phyloP scores from a whole-genome alignment of 2,797 vertebrate species.

The Lepilemur ruficaudatus region DNA sequence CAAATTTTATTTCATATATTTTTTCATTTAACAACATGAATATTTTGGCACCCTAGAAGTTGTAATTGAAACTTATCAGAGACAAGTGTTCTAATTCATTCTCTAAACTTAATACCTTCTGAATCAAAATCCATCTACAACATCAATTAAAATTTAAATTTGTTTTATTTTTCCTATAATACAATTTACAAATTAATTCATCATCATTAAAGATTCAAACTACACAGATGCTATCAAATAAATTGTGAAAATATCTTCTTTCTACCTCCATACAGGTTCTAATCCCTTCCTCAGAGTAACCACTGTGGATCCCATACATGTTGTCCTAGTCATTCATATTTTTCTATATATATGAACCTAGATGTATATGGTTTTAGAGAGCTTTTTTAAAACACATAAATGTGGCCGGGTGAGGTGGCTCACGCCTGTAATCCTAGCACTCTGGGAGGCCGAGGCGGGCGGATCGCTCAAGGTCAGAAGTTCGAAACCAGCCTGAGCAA shows the following conservation, averaged over 20 bases:
- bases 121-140: constrained; percentile 24
- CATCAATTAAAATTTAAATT: background rate
- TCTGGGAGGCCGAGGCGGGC: too few relatives aligned
- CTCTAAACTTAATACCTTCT: constrained; percentile 3
- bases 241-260: background rate
- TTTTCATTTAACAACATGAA: constrained; percentile 8
- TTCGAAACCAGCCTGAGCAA: too few relatives aligned
- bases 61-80: background rate
- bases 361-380: background rate
- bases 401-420: too few relatives aligned
- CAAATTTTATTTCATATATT: background rate
- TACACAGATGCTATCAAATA: background rate
- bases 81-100: constrained; percentile 4
- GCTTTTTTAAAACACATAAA: background rate
- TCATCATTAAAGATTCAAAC: constrained; percentile 33
- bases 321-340: background rate
- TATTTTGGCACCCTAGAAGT: background rate
- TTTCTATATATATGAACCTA: background rate
- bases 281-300: background rate
- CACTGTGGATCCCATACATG: background rate
- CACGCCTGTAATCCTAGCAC: too few relatives aligned
- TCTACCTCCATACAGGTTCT: background rate
- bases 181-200: background rate
- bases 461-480: too few relatives aligned
- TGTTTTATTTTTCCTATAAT: background rate